A percentile compares a stretch with the other conserved stretches of the same genome.
phyloP scores from a whole-genome alignment of 1,140 invertebrate species.

The Pygmarrhopalites habei region DNA sequence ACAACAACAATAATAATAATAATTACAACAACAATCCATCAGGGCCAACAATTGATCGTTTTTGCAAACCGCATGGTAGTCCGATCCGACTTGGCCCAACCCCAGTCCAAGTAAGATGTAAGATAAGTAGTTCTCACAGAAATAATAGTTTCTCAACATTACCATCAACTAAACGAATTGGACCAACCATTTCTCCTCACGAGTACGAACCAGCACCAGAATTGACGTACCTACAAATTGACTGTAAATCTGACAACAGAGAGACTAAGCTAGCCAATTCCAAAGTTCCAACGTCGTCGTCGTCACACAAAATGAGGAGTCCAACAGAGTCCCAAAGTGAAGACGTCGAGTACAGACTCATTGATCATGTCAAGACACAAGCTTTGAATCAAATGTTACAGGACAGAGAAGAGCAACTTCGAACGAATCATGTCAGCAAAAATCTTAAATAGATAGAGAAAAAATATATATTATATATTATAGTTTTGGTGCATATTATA shows the following conservation, averaged over 20 bases:
- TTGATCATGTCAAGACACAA: constrained; percentile 38
- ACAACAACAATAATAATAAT: background rate
- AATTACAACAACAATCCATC: no score
- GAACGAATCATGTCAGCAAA: no score
- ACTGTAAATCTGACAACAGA: constrained; percentile 18
- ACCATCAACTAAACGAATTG: constrained; percentile 17
- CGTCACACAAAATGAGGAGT: constrained; percentile 1
- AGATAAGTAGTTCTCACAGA: background rate
- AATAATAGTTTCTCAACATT: constrained; percentile 13
- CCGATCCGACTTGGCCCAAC: constrained; percentile 1
- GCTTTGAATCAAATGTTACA: constrained; percentile 35
- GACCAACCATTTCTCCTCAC: constrained; percentile 29
- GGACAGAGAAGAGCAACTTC: constrained; percentile 32
- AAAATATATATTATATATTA: no score
- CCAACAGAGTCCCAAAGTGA: background rate
- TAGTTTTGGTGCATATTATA: no score
- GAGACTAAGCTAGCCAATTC: background rate
- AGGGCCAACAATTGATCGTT: constrained; percentile 29
- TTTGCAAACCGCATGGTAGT: constrained; percentile 22
- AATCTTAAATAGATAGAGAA: no score
- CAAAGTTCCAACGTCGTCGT: background rate
- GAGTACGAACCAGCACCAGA: constrained; percentile 27
- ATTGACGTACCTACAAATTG: constrained; percentile 36
- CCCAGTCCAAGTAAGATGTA: no score
- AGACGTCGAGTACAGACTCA: constrained; percentile 35